phyloP scores from a whole-genome alignment of 2,113 vertebrate genomes.

The Nettapus auritus region DNA sequence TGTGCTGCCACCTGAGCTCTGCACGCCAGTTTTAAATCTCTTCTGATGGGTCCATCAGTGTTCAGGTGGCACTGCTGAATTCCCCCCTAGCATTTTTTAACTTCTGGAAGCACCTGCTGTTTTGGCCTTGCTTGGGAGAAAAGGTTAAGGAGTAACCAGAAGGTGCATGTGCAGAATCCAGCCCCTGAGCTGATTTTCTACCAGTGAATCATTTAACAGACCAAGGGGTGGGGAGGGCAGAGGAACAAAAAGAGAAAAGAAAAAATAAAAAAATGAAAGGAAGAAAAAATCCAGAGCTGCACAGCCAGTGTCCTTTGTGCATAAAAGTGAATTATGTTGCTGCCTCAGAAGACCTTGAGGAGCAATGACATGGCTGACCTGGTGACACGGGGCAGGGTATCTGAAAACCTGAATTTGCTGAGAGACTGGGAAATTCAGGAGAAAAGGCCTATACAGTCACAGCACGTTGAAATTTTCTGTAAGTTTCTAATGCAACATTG shows the following conservation, averaged over 20 bases:
- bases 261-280: neutral
- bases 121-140: neutral
- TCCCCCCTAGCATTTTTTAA: neutral
- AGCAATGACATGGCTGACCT: neutral
- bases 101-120: neutral
- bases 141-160: neutral
- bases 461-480: neutral
- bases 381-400: too few species aligned
- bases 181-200: neutral
- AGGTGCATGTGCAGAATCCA: neutral
- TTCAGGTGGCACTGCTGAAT: neutral
- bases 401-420: neutral
- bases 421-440: neutral
- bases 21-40: neutral
- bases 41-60: neutral
- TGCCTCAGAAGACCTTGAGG: neutral
- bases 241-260: neutral
- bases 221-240: neutral
- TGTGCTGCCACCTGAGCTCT: neutral
- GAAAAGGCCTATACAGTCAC: fast-evolving
- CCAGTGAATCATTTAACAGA: neutral
- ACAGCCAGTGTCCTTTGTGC: neutral
- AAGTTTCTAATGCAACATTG: neutral
- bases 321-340: neutral
- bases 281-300: neutral